phyloP scores from a whole-genome alignment of 2,113 vertebrate species.

The Okapia johnstoni region DNA sequence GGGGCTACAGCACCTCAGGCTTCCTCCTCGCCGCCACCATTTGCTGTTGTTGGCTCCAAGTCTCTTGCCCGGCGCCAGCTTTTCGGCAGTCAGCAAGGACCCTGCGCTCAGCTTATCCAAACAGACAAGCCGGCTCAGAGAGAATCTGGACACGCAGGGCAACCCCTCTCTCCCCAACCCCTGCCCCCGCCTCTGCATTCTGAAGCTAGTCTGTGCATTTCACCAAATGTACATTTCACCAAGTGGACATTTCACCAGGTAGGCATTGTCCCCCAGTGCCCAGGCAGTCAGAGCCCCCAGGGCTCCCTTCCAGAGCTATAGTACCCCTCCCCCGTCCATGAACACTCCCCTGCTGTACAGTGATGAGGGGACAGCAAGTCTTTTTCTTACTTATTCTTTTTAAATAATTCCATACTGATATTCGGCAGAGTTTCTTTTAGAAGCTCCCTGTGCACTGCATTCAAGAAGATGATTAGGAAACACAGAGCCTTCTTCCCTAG shows the following conservation, averaged over 20 bases:
- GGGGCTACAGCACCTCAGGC: slow-evolving; percentile 38
- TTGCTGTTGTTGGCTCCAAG: slow-evolving; percentile 52
- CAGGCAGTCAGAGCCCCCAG: not conserved
- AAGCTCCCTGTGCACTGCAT: not conserved
- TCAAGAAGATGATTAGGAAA: not conserved
- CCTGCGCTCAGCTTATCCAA: not conserved
- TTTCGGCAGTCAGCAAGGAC: not conserved
- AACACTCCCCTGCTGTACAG: fast-evolving
- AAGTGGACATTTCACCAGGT: not conserved
- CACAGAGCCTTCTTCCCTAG: not conserved
- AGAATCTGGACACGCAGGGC: not conserved
- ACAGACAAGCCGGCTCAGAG: not conserved
- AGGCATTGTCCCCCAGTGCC: not conserved
- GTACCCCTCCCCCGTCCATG: not conserved
- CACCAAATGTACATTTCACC: not conserved
- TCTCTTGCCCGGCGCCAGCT: not conserved
- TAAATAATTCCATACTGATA: not conserved
- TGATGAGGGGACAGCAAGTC: not conserved
- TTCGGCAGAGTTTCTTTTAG: not conserved
- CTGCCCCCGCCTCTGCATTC: not conserved
- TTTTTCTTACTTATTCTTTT: not conserved
- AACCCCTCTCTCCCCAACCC: not conserved
- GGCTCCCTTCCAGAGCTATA: not conserved
- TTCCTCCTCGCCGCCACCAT: slow-evolving; percentile 49
- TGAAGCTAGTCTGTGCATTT: not conserved